Evolutionary conservation across 2,888 invertebrate genomes (phyloP), one percentile per base, ranked within the genome.

Genomic region (Microctonus brassicae): DNA sequence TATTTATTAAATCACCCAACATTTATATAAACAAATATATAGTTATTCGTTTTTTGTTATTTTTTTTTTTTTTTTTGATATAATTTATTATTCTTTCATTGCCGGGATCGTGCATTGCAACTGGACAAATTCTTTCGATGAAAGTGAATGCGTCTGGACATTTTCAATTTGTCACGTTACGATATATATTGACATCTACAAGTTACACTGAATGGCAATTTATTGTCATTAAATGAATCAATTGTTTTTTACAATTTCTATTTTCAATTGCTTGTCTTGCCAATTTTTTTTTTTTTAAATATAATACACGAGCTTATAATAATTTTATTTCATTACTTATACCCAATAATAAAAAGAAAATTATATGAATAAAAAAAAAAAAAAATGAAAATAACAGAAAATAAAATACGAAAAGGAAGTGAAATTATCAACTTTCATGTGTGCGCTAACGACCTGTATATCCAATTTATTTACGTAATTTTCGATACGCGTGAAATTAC

Each of bases 51-150:
- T n/a, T n/a, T n/a, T n/a, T n/a, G n/a, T n/a, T n/a, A 62, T 42
- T 42, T 13, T 13, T 36, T 11, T 36, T 36, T 11, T 36, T 7
- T 9, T 9, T 39, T 13, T 26, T 26, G 63, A 47, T 42, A 13
- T 7, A 39, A 55, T 68, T 64, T 3, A 22, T 9, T 20, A 65
- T 73, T 70, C 73, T 61, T 29, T 63, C 47, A 47, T 47, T 17
- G 17, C 17, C 17, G 17, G 47, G 6, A 47, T 17, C 17, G 17
- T 39, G 64, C 67, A 62, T 71, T 62, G 72, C 36, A 62, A 64
- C 22, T 17, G 22, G 69, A 61, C 34, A 74, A 76, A 79, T 81
- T 80, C 76, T 69, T 70, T 68, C 57, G 72, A 78, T 75, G 78
- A 80, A 81, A 80, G 77, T 75, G 34, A 42, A 9, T 52, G 68